These are phyloP conservation scores for Drosophila atripex DNA, from an alignment of 2,888 invertebrate species.

Conservation along the genomic window DNA sequence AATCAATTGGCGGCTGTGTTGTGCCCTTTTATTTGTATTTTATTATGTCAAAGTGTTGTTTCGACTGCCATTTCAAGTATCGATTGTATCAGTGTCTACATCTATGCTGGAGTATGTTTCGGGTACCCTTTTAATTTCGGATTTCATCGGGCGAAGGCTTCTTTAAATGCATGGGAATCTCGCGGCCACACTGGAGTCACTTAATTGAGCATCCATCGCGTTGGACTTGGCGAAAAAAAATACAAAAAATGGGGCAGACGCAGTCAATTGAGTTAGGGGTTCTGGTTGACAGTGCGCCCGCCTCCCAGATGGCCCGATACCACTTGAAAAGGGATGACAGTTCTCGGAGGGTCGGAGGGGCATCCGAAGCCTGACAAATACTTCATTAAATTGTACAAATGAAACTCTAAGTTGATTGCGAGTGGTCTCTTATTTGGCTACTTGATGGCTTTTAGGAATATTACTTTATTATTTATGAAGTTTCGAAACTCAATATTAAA, in stretches of 20 bases:
- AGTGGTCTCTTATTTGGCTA: background rate
- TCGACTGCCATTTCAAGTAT: constrained; percentile 64
- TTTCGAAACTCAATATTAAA: too few species aligned
- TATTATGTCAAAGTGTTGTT: constrained; percentile 68
- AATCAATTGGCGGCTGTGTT: constrained; percentile 59
- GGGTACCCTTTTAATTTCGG: constrained; percentile 12
- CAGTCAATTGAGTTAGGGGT: constrained; percentile 48
- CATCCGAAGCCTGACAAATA: constrained; percentile 29
- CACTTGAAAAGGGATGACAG: constrained; percentile 47
- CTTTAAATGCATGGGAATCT: constrained; percentile 15
- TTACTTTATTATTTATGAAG: too few species aligned
- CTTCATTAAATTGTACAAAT: constrained; percentile 47
- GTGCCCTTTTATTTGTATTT: constrained; percentile 63
- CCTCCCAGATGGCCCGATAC: constrained; percentile 21
- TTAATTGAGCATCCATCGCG: constrained; percentile 58
- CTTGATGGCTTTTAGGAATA: background rate
- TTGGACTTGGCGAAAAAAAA: constrained; percentile 21
- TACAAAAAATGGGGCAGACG: background rate
- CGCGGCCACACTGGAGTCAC: constrained; percentile 28
- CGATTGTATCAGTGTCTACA: constrained; percentile 29
- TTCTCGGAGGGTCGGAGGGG: constrained; percentile 1
- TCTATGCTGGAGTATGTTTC: constrained; percentile 14
- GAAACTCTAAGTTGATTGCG: constrained; percentile 26
- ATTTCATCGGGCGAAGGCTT: constrained; percentile 1
- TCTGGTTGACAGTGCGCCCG: constrained; percentile 37